phyloP scores from a whole-genome alignment of 2,113 vertebrate species.

The Conger conger region DNA sequence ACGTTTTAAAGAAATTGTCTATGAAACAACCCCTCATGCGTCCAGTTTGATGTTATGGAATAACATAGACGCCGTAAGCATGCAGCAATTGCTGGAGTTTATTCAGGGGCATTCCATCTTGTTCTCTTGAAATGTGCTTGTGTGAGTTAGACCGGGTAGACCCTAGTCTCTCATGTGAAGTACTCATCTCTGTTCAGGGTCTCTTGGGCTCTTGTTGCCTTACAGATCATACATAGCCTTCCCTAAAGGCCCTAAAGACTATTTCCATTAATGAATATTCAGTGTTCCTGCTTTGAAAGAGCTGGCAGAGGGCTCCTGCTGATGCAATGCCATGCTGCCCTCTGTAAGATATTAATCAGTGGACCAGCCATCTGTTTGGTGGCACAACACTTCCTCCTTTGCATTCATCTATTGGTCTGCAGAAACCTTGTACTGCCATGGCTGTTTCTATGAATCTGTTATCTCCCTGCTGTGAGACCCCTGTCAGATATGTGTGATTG shows the following conservation, averaged over 20 bases:
- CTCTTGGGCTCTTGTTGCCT: neutral
- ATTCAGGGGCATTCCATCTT: neutral
- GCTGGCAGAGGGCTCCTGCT: conserved; percentile 39
- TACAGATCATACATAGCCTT: conserved; percentile 33
- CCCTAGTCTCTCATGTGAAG: conserved; percentile 5
- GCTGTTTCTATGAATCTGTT: conserved; percentile 8
- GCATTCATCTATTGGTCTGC: conserved; percentile 19
- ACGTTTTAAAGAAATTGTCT: neutral
- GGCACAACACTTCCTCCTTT: conserved; percentile 35
- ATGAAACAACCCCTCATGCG: neutral
- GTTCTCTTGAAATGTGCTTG: neutral
- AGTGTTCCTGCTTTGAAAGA: conserved; percentile 36
- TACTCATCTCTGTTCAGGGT: neutral
- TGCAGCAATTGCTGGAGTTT: neutral
- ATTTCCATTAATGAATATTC: conserved; percentile 43
- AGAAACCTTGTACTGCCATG: conserved; percentile 26
- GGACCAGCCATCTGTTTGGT: conserved; percentile 62
- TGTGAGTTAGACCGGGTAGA: too few species aligned
- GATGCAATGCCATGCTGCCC: conserved; percentile 42
- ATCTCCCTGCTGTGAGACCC: neutral
- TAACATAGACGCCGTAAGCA: too few species aligned
- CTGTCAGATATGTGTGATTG: neutral
- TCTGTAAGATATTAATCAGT: conserved; percentile 52
- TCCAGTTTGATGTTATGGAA: neutral
- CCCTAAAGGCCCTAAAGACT: conserved; percentile 42